Evolutionary conservation across 2,888 invertebrate genomes (phyloP), one percentile per base, ranked within the genome.

Genomic region (Blastobasis lacticolella): DNA sequence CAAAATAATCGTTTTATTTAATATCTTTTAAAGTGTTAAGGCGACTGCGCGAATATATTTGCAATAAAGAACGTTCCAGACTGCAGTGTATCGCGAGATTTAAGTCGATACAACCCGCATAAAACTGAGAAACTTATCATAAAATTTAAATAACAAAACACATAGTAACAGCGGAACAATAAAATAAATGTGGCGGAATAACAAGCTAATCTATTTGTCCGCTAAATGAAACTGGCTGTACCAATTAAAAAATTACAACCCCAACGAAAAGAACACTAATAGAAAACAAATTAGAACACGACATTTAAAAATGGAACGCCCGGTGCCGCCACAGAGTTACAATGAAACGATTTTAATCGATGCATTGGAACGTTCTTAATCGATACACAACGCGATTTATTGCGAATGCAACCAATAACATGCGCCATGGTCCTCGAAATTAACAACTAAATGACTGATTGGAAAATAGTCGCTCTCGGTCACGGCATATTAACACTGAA

Each of bases 361-460:
- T 60, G 59, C 60, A 61, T 57, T 53, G 56, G 54, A 56, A 57
- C 58, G 57, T 53, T 59, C 55, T 56, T 62, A 64, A 63, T 59
- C 62, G 63, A 56, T 63, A 63, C 63, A 65, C 62, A 59, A 58
- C 59, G 55, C 66, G 61, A 63, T 64, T 69, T 71, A 68, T 68
- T 66, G 68, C 58, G 57, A 59, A 58, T 54, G 58, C 54, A 74
- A 75, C 75, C 82, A 87, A 87, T 88, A 87, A 82, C 86, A 88
- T 85, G 86, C 82, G 72, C 80, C 78, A 73, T 81, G 83, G 78
- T 78, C 81, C 77, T 83, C 78, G 81, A 86, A 86, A 88, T 85
- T 81, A 87, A 83, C 83, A 81, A 78, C 79, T 79, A 81, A 83
- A 83, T 82, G 83, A 81, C 75, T 81, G 82, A 85, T 82, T 85